These are phyloP conservation scores for Choristoneura fumiferana DNA, from an alignment of 1,140 invertebrate genomes.

Conservation along the genomic window DNA sequence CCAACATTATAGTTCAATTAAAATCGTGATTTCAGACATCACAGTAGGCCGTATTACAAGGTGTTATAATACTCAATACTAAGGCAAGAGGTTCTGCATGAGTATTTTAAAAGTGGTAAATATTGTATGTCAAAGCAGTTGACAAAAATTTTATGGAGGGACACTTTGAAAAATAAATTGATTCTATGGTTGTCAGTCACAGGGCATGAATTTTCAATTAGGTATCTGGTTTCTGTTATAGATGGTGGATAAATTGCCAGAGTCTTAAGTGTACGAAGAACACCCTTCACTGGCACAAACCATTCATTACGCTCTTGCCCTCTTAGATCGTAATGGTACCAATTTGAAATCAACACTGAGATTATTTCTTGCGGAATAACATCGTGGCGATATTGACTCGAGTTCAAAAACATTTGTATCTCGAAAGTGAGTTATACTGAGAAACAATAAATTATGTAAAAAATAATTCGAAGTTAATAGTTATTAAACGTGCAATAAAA, in stretches of 20 bases:
- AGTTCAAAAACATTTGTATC: slow-evolving; percentile 12
- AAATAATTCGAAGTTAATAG: neutral
- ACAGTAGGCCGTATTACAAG: too few species aligned
- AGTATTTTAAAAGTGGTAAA: too few species aligned
- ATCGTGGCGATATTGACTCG: slow-evolving; percentile 13
- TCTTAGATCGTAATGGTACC: slow-evolving; percentile 16
- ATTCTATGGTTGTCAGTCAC: too few species aligned
- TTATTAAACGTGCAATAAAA: neutral
- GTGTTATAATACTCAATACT: too few species aligned
- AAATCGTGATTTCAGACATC: too few species aligned
- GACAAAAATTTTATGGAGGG: too few species aligned
- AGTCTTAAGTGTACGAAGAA: slow-evolving; percentile 1
- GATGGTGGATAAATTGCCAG: neutral
- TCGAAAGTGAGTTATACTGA: slow-evolving; percentile 4
- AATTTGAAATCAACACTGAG: slow-evolving; percentile 20
- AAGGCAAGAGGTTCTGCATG: too few species aligned
- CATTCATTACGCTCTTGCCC: slow-evolving; percentile 19
- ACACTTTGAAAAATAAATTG: too few species aligned
- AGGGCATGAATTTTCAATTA: neutral
- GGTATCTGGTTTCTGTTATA: neutral
- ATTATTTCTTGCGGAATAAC: slow-evolving; percentile 19
- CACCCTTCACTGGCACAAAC: slow-evolving; percentile 17
- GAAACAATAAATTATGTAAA: slow-evolving; percentile 8
- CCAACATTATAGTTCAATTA: neutral
- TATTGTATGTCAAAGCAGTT: too few species aligned